Evolutionary conservation across 2,113 vertebrate genomes (phyloP), one percentile per base, ranked within the genome.

Genomic region (Dicentrarchus labrax): DNA sequence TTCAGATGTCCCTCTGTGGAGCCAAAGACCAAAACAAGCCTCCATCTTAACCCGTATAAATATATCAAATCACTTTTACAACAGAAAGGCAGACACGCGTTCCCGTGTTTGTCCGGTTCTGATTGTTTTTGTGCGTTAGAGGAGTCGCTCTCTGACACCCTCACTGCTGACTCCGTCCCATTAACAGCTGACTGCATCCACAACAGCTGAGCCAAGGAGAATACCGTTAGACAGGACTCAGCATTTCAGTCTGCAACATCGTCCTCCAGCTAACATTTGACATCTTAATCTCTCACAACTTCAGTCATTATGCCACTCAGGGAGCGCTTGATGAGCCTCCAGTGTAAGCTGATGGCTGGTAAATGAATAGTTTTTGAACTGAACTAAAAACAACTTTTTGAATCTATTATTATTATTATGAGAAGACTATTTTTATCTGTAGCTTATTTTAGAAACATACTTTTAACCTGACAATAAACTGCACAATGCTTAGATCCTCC

Each of bases 101-200:
- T 38, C 9, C 43, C 48, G 11, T 8, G 7, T 11, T 43, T 16
- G 41, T 43, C 41, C 41, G 10, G 41, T 43, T 2, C 30, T 30
- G 30, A 30, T 30, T 30, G 30, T 30, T 30, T 30, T 30, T 30
- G 30, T 30, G 30, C 30, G 30, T 30, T 30, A 30, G 30, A 30
- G 12, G 24, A 78, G 9, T 30, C 24, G 7, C 41, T 59, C 43
- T 9, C 43, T 9, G 22, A 56, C 60, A 36, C 22, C 50, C 70
- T 65, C 1, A 50, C 68, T 66, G 89, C 86, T 83, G 89, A 89
- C 82, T 78, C 21, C 0, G 45, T 57, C 36, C 51, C 65, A 12
- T 84, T 76, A 24, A 24, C 71, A 77, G 85, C 82, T 85, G 72
- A 82, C 53, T 36, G 4, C 66, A 53, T 66, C 66, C 22, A 24